phyloP scores from a whole-genome alignment of 2,797 vertebrate genomes.

The Paratrypauchen microcephalus region DNA sequence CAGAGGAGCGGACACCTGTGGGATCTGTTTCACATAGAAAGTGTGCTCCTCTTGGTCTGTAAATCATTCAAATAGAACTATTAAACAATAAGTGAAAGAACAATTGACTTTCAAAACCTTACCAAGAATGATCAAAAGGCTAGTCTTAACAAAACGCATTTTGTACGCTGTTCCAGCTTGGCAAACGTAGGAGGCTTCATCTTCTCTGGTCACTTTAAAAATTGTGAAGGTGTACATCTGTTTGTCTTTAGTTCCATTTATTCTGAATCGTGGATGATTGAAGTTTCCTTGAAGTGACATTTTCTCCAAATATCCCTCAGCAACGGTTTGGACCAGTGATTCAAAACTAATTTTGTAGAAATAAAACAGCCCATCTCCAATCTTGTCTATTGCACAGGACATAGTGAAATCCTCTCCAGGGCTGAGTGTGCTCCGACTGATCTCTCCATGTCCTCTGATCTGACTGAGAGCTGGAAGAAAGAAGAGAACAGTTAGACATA shows the following conservation, averaged over 20 bases:
- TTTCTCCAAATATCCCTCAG: rapidly evolving
- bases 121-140: constrained; percentile 22
- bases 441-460: not conserved
- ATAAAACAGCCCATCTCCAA: constrained; percentile 1
- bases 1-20: not conserved
- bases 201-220: constrained; percentile 22
- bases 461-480: not conserved
- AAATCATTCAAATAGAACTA: not conserved
- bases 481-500: too few species aligned
- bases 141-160: rapidly evolving
- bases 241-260: rapidly evolving
- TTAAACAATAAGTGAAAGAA: too few species aligned
- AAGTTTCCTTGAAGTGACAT: not conserved
- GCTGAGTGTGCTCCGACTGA: constrained; percentile 11
- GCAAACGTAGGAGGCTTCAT: constrained; percentile 53
- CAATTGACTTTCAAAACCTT: not conserved
- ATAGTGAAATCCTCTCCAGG: constrained; percentile 20
- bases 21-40: not conserved
- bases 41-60: constrained; percentile 16
- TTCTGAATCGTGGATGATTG: not conserved
- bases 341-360: constrained; percentile 39
- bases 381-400: rapidly evolving
- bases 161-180: not conserved
- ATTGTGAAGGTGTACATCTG: constrained; percentile 1
- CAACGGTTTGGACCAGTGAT: constrained; percentile 29